A percentile compares a stretch with the other conserved stretches of the same genome.
phyloP scores from a whole-genome alignment of 2,113 vertebrate genomes.

The Guaruba guarouba region DNA sequence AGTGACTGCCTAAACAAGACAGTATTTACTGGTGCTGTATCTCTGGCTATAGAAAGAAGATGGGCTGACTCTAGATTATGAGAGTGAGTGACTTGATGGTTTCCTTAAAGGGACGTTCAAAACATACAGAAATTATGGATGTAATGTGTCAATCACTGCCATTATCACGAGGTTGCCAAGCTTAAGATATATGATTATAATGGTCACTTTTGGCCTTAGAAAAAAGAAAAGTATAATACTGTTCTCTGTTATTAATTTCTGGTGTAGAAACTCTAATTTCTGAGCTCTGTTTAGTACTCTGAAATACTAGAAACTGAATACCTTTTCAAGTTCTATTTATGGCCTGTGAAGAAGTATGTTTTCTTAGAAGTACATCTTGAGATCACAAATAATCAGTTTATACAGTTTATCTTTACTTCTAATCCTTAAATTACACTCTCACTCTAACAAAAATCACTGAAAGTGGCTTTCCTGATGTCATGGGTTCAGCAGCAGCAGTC shows the following conservation, averaged over 20 bases:
- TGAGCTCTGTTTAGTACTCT: neutral
- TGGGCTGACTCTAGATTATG: neutral
- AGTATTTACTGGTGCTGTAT: neutral
- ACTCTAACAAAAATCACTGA: neutral
- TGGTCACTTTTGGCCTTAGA: neutral
- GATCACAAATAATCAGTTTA: neutral
- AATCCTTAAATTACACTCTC: neutral
- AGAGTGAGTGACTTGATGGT: neutral
- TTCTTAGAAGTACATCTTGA: neutral
- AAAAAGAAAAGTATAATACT: neutral
- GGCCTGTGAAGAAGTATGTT: neutral
- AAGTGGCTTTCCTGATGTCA: neutral
- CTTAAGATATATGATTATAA: neutral
- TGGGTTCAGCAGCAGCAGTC: no score
- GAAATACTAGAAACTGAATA: neutral
- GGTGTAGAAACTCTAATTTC: neutral
- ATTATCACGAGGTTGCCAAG: neutral
- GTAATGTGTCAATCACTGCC: accelerated
- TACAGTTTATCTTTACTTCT: neutral
- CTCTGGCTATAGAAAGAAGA: neutral
- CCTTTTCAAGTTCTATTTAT: neutral
- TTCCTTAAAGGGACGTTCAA: neutral
- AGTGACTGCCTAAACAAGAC: neutral
- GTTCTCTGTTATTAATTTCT: neutral
- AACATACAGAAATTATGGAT: neutral